Evolutionary conservation across 2,797 vertebrate genomes (phyloP).

Genomic region (Sparidentex hasta): DNA sequence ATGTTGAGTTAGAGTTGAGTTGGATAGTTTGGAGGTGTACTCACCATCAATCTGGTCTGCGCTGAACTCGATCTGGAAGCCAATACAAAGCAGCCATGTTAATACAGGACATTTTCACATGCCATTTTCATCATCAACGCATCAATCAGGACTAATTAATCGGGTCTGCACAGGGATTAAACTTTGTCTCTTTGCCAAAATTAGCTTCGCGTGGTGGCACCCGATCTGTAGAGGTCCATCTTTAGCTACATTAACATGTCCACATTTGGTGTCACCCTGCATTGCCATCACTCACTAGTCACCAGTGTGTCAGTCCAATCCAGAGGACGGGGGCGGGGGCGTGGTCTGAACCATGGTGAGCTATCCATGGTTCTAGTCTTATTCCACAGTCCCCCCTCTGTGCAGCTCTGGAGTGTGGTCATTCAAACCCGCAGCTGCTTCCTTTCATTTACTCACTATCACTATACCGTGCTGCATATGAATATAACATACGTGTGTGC

Average conservation of each 20-base stretch:
- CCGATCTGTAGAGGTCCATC: conserved; percentile 74
- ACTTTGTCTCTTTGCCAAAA: conserved; percentile 67
- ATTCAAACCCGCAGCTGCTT: not conserved
- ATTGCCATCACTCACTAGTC: conserved; percentile 41
- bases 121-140: conserved; percentile 9
- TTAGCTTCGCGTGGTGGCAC: conserved; percentile 62
- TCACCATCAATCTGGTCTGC: conserved; percentile 86
- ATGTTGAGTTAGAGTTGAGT: not conserved
- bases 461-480: not conserved
- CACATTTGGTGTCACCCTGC: conserved; percentile 81
- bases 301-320: conserved; percentile 59
- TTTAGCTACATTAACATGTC: conserved; percentile 85
- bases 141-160: conserved; percentile 46
- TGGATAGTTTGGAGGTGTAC: conserved; percentile 35
- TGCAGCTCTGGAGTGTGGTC: not conserved
- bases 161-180: conserved; percentile 39
- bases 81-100: conserved; percentile 69
- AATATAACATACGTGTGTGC: not conserved
- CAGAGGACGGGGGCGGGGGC: conserved; percentile 58
- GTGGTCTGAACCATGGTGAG: conserved; percentile 60
- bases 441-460: not conserved
- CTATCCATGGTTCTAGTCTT: conserved; percentile 80
- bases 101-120: conserved; percentile 36
- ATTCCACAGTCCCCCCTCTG: not conserved
- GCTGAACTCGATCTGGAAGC: conserved; percentile 82